Base-by-base conservation (phyloP, 2,113 vertebrate species). In the Rhinopomastus cyanomelas region DNA sequence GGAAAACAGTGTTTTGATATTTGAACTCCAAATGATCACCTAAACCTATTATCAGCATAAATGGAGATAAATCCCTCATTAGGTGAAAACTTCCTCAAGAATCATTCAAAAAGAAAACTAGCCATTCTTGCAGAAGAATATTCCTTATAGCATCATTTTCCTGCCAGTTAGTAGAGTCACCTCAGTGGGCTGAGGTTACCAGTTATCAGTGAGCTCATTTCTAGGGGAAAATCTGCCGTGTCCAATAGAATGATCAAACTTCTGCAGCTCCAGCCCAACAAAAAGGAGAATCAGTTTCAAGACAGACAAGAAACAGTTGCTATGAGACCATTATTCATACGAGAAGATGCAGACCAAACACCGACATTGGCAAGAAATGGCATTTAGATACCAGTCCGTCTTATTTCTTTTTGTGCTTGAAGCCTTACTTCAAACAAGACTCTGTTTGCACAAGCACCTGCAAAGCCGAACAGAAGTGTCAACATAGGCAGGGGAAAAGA, bases 261-360 rank as follows among this genome's bases (percentile, higher is more conserved):
- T 85, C 60, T 88, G 73, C 71, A 76, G 26, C 66, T 86, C 48
- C 64, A 84, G 48, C 22, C 34, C 52, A 88, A 84, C 67, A 88
- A 42, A 87, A 90, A 90, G 72, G 55, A 88, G 62, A 79, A 87
- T 23, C 27, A 6, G 60, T 59, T 91, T 85, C 81, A 88, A 82
- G 82, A 66, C 27, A 81, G 77, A 79, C 29, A 83, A 74, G 79
- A 85, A 92, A 77, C 56, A 88, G 90, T 90, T 94, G 90, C 92
- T 96, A 85, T 76, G 92, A 95, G 83, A 95, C 92, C 64, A 82
- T 86, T 93, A 90, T 76, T 60, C 73, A 48, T 59, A 80, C 2
- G 4, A 75, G 61, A 85, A 89, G 81, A 87, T 67, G 44, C 87
- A 93, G 79, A 87, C 72, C 67, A 85, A 93, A 93, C 89, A 94